phyloP scores from a whole-genome alignment of 2,888 invertebrate genomes.

The Augochlorella aurata region DNA sequence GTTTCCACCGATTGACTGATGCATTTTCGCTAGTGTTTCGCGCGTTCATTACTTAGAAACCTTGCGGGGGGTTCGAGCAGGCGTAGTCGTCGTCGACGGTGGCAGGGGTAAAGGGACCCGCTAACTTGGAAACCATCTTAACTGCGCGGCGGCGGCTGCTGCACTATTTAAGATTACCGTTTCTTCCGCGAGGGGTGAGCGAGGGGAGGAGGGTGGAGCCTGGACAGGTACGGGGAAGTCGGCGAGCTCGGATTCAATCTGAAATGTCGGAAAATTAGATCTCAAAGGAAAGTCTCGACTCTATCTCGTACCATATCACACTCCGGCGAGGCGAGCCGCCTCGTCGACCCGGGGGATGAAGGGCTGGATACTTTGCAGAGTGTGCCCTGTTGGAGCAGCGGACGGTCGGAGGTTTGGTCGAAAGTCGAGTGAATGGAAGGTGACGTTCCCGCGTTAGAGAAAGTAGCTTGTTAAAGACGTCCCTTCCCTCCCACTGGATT shows the following conservation, averaged over 20 bases:
- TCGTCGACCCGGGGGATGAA: not conserved
- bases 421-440: conserved; percentile 30
- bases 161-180: conserved; percentile 63
- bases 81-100: not conserved
- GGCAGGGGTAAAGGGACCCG: not conserved
- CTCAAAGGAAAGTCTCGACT: conserved; percentile 43
- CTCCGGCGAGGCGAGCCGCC: conserved; percentile 27
- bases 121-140: conserved; percentile 34
- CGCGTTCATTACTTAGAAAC: conserved; percentile 59
- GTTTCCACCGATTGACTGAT: conserved; percentile 45
- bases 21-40: conserved; percentile 50
- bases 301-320: conserved; percentile 55
- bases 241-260: conserved; percentile 68
- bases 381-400: conserved; percentile 19
- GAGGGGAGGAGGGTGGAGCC: conserved; percentile 30
- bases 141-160: conserved; percentile 23
- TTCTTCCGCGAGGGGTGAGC: conserved; percentile 20
- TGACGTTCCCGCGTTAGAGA: conserved; percentile 49
- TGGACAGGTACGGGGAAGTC: conserved; percentile 25
- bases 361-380: conserved; percentile 26
- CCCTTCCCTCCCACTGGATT: not conserved
- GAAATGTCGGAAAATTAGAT: conserved; percentile 68
- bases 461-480: conserved; percentile 52
- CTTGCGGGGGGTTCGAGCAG: conserved; percentile 8
- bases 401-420: conserved; percentile 3